Base-by-base conservation (phyloP, 1,140 invertebrate genomes). In the Drosophila sucinea region DNA sequence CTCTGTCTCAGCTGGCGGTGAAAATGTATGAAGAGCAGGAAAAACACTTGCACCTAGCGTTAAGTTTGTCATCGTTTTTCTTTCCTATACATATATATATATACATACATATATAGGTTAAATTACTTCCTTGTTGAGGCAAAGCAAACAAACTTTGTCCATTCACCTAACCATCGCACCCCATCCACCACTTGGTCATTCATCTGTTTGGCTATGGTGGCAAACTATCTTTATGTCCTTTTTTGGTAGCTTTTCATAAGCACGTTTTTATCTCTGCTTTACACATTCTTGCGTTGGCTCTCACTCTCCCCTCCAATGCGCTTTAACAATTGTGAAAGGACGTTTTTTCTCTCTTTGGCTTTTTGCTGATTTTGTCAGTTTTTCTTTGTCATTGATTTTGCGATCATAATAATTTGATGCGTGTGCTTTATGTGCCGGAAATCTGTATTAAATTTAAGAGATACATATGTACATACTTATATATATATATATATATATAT, bases 381-480 rank as follows among this genome's bases (percentile, higher is more conserved):
- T 86, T 86, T 86, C 82, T 86, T 81, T 79, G 75, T 73, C 82
- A 86, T 86, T 87, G 82, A 86, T 82, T 86, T 81, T 79, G 44
- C 83, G 83, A 87, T 86, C 83, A 79, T 86, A 82, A 87, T 87
- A 87, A 86, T 86, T 82, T 71, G 79, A 77, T 51, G 44, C 44
- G 44, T 82, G 76, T 82, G 82, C 76, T 86, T 86, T 86, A 87
- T 86, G 82, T 79, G 56, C 68, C 76, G 83, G 82, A 86, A 86
- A 76, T 51, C 44, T 51, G 7, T 51, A 51, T 51, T 51, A 51
- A 51, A 51, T 51, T 27, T n/a, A 10, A 51, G 23, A 51, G 23
- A 51, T 27, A 51, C 17, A 38, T 38, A 38, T 38, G 10, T 11
- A 38, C 8, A 7, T 35, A 5, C 5, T 1, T 38, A 8, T 40